These are phyloP conservation scores for Cephus spinipes DNA, from an alignment of 2,888 invertebrate genomes.

Conservation along the genomic window DNA sequence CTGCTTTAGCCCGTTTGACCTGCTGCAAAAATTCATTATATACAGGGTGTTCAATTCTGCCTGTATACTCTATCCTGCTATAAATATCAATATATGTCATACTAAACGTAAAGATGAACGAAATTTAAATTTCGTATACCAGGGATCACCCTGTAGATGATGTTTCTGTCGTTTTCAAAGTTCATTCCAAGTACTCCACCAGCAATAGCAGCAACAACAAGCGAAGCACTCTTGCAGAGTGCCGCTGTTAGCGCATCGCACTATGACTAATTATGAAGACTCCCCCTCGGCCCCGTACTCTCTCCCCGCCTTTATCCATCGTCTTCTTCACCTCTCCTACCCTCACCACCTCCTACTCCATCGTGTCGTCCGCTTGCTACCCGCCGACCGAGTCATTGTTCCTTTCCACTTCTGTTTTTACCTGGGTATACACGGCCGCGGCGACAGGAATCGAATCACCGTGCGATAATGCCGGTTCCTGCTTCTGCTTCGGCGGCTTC, in stretches of 20 bases:
- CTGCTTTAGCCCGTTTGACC: not conserved
- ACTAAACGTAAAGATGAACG: not conserved
- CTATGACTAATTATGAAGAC: constrained; percentile 63
- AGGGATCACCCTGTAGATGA: not conserved
- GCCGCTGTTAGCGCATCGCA: constrained; percentile 66
- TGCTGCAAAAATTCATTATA: not conserved
- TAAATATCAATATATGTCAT: not conserved
- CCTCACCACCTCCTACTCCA: not conserved
- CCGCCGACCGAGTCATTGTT: constrained; percentile 12
- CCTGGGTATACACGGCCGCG: not conserved
- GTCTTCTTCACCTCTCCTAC: constrained; percentile 4
- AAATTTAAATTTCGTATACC: too few relatives aligned
- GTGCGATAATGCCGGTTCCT: constrained; percentile 7
- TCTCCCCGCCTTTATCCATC: constrained; percentile 2
- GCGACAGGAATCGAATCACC: constrained; percentile 4
- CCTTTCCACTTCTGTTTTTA: constrained; percentile 7
- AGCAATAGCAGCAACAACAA: constrained; percentile 4
- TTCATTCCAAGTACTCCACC: not conserved
- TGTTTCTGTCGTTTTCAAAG: not conserved
- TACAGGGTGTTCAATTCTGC: not conserved
- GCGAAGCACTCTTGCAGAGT: constrained; percentile 62
- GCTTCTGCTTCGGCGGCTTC: constrained; percentile 28
- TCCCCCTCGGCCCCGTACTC: constrained; percentile 17
- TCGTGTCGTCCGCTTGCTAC: not conserved
- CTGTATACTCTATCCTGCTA: not conserved